phyloP scores from a whole-genome alignment of 1,140 invertebrate genomes.

The Drosophila bifasciata region DNA sequence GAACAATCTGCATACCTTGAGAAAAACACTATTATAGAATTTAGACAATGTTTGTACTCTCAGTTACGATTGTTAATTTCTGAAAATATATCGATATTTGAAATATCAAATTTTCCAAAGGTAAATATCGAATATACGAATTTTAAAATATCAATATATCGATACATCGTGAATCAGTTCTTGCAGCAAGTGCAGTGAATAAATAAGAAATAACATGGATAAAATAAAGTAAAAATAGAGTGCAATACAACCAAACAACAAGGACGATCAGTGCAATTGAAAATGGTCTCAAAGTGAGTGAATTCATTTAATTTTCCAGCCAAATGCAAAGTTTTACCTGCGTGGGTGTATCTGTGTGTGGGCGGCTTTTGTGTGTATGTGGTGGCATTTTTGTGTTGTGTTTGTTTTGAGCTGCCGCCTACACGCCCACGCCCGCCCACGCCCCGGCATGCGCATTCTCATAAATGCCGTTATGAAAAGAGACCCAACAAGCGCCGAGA shows the following conservation, averaged over 20 bases:
- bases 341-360: slow-evolving; percentile 34
- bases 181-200: neutral
- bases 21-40: no score
- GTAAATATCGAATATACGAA: no score
- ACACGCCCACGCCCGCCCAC: slow-evolving; percentile 15
- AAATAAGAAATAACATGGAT: slow-evolving; percentile 18
- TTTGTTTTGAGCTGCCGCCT: slow-evolving; percentile 67
- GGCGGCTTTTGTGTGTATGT: slow-evolving; percentile 57
- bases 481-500: slow-evolving; percentile 14
- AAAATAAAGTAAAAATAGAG: slow-evolving; percentile 51
- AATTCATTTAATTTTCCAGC: slow-evolving; percentile 9
- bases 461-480: slow-evolving; percentile 2
- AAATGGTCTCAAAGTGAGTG: slow-evolving; percentile 70
- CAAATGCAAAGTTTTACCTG: slow-evolving; percentile 1
- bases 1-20: no score
- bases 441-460: slow-evolving; percentile 30
- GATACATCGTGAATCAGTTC: no score
- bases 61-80: no score
- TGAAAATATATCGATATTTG: no score
- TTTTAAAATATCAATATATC: no score
- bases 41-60: no score
- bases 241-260: slow-evolving; percentile 24
- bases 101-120: no score
- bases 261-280: slow-evolving; percentile 37
- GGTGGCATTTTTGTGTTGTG: slow-evolving; percentile 73